Percentiles rank a stretch among this genome's conserved stretches.
Evolutionary conservation across 2,888 invertebrate species (phyloP).

Genomic region (Acleris sparsana): DNA sequence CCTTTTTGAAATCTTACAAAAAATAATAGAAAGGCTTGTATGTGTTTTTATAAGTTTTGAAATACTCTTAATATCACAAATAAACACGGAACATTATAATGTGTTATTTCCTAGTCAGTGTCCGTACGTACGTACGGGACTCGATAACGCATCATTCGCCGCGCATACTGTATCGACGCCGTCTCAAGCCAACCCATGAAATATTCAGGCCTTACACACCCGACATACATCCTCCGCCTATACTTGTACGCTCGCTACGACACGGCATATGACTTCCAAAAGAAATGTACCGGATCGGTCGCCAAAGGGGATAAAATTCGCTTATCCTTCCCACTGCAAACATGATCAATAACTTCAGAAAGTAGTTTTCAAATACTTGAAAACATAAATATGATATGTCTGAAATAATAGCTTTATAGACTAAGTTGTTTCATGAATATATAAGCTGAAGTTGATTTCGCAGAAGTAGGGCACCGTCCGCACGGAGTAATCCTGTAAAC

Average conservation of each 20-base stretch:
- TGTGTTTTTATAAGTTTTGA: too few relatives aligned
- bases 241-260: conserved; percentile 3
- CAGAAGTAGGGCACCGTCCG: conserved; percentile 14
- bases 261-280: conserved; percentile 33
- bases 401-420: conserved; percentile 12
- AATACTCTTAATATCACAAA: neutral
- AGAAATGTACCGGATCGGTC: conserved; percentile 30
- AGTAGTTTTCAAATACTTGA: conserved; percentile 23
- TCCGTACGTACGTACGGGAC: conserved; percentile 31
- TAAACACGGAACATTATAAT: conserved; percentile 10
- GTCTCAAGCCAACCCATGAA: conserved; percentile 39
- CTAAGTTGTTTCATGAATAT: conserved; percentile 23
- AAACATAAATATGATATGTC: neutral
- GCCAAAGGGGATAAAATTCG: conserved; percentile 31
- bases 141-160: conserved; percentile 38
- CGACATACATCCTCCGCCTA: conserved; percentile 24
- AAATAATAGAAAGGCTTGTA: too few relatives aligned
- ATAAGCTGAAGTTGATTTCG: conserved; percentile 4
- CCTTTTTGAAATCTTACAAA: too few relatives aligned
- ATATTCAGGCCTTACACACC: conserved; percentile 40
- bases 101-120: conserved; percentile 20
- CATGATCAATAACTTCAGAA: conserved; percentile 21
- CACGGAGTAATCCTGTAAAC: conserved; percentile 17
- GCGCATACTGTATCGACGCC: conserved; percentile 37
- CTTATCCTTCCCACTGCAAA: conserved; percentile 18